These are phyloP conservation scores for Perca schrenkii DNA, from an alignment of 2,113 vertebrate genomes.

Conservation along the genomic window DNA sequence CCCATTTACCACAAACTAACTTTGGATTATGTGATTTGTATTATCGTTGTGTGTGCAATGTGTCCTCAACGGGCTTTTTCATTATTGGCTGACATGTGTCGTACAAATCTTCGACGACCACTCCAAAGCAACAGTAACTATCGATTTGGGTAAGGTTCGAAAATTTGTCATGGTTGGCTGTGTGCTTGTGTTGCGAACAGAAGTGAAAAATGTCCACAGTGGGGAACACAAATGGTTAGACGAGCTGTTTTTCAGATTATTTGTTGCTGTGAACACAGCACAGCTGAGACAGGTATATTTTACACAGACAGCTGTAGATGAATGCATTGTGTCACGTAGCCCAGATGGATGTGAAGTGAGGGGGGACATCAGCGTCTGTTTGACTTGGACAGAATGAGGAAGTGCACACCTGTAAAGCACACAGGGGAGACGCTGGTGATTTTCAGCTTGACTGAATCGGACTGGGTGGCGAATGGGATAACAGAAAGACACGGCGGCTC, in stretches of 20 bases:
- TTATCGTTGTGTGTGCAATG: background rate
- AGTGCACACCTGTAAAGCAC: slow-evolving; percentile 33
- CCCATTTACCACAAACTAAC: slow-evolving; percentile 37
- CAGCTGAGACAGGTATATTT: slow-evolving; percentile 18
- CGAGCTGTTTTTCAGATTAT: slow-evolving; percentile 32
- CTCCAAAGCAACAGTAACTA: slow-evolving; percentile 37
- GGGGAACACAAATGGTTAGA: background rate
- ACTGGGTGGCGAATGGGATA: background rate
- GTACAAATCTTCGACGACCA: slow-evolving; percentile 2
- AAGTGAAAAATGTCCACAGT: slow-evolving; percentile 26
- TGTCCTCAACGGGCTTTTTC: slow-evolving; percentile 1
- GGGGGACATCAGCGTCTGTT: slow-evolving; percentile 39
- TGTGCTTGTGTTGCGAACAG: slow-evolving; percentile 14
- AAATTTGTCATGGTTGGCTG: slow-evolving; percentile 23
- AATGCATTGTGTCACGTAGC: slow-evolving; percentile 37
- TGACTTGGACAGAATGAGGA: slow-evolving; percentile 29
- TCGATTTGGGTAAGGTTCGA: slow-evolving; percentile 15
- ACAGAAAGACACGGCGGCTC: background rate
- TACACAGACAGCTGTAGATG: slow-evolving; percentile 28
- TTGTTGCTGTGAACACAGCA: slow-evolving; percentile 28
- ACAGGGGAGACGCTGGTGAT: slow-evolving; percentile 25
- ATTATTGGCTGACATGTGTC: slow-evolving; percentile 1
- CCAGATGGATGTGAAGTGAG: slow-evolving; percentile 56
- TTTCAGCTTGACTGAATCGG: slow-evolving; percentile 43
- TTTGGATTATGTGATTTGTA: slow-evolving; percentile 33